A percentile compares a stretch with the other conserved stretches of the same genome.
These are phyloP conservation scores for Siniperca knerii DNA, from an alignment of 2,113 vertebrate genomes.

Conservation along the genomic window DNA sequence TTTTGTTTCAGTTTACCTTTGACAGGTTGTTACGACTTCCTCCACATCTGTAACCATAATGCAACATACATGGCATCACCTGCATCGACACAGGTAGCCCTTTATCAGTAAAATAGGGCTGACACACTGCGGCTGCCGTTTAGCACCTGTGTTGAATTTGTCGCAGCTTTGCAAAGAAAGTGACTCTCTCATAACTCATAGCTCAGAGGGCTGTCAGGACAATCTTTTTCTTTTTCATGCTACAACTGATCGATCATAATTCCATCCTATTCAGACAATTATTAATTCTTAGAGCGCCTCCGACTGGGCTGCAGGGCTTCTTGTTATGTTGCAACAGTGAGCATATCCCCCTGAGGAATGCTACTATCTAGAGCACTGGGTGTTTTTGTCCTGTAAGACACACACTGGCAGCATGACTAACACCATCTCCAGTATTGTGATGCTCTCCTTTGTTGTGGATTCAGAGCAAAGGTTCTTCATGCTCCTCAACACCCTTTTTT, in stretches of 20 bases:
- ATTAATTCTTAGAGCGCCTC: conserved; percentile 23
- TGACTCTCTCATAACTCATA: conserved; percentile 29
- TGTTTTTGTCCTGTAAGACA: conserved; percentile 26
- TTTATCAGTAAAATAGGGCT: conserved; percentile 8
- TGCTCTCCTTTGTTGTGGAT: neutral
- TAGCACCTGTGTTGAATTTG: conserved; percentile 40
- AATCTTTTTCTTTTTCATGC: conserved; percentile 18
- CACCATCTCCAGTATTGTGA: neutral
- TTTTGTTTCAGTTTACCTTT: neutral
- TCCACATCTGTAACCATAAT: neutral
- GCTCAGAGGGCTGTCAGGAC: conserved; percentile 11
- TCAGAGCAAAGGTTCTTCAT: conserved; percentile 17
- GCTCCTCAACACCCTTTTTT: neutral
- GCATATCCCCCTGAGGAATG: neutral
- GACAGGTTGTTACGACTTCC: neutral
- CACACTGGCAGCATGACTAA: conserved; percentile 26
- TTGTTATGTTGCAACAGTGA: neutral
- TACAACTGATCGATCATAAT: conserved; percentile 37
- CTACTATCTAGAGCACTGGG: neutral
- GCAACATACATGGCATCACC: neutral
- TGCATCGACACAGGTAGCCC: neutral
- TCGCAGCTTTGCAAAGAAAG: conserved; percentile 10
- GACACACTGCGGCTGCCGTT: conserved; percentile 9
- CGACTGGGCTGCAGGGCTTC: neutral
- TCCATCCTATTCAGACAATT: conserved; percentile 24